Base-by-base conservation (phyloP, 2,113 vertebrate genomes). In the Myiopsitta monachus region DNA sequence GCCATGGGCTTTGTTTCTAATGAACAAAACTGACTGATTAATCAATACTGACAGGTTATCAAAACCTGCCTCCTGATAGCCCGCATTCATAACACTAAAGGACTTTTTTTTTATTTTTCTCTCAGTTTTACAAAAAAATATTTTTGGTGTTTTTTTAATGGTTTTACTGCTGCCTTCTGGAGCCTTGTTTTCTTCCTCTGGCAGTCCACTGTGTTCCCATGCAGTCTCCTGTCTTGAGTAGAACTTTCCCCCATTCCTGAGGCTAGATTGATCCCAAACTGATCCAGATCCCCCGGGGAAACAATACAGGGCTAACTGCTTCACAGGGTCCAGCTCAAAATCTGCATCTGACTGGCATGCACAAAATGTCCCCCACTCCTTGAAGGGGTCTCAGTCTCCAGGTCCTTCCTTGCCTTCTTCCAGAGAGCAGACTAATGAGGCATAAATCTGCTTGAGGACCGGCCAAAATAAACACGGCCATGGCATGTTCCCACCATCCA, bases 21-120 rank as follows among this genome's bases (percentile, higher is more conserved):
- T 73, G 52, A 95, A 80, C n/a, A 54, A 28, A 88, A 90, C 82
- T 80, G 69, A 87, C 63, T 67, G 67, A 87, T 66, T 67, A 86
- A 91, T 90, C 88, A 91, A 64, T 95, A 80, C 70, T 67, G 87
- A 90, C 87, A 87, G 52, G 77, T 74, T 92, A 94, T 93, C 39
- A 68, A 84, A 91, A 87, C n/a, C 78, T 92, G 39, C 13, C 3
- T 84, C 12, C 57, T 85, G 36, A 83, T 28, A 74, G 38, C 76
- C 72, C 18, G 18, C 22, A 91, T 96, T 83, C 26, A 46, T 30
- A 68, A 36, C 8, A 16, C 59, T 59, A 64, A 79, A 44, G 63
- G 68, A 75, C 5, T 70, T 27, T 36, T 41, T 41, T 55, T n/a
- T 43, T 49, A 49, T 62, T n/a, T 66, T 74, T 5, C 15, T 57